Conservation (phyloP, 2,888 invertebrate genomes). For the Diaphora mendica region DNA sequence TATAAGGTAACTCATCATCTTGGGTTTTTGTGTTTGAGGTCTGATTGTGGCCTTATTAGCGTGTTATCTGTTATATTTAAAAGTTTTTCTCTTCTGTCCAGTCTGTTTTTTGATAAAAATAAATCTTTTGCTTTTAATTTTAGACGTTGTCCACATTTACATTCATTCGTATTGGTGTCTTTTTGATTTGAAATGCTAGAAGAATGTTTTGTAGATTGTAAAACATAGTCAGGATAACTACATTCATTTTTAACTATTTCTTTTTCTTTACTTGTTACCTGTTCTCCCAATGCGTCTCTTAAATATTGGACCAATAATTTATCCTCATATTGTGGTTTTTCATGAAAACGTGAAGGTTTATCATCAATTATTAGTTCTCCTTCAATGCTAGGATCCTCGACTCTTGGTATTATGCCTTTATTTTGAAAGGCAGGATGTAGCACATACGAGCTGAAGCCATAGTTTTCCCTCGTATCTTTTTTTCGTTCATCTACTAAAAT, state of each 20-base stretch:
- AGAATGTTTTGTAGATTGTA: constrained; percentile 21
- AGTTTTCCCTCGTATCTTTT: constrained; percentile 18
- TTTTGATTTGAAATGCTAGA: constrained; percentile 17
- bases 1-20: constrained; percentile 28
- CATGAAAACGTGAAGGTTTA: constrained; percentile 16
- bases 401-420: constrained; percentile 18
- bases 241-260: constrained; percentile 37
- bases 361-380: constrained; percentile 23
- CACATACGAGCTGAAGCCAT: constrained; percentile 24
- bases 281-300: constrained; percentile 39
- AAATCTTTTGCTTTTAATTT: constrained; percentile 17
- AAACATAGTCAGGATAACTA: constrained; percentile 43
- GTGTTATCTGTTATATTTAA: constrained; percentile 11
- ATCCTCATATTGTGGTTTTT: constrained; percentile 35
- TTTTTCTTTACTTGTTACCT: constrained; percentile 27
- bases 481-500: constrained; percentile 9
- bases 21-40: constrained; percentile 13
- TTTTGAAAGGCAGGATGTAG: constrained; percentile 11
- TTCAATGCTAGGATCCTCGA: constrained; percentile 19
- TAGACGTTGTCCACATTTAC: constrained; percentile 41
- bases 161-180: constrained; percentile 31
- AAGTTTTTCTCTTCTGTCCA: constrained; percentile 25
- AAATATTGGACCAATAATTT: constrained; percentile 44
- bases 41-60: constrained; percentile 8
- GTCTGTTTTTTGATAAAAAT: constrained; percentile 27